Conservation (phyloP, 2,797 vertebrate species). For the Myotis pilosus region DNA sequence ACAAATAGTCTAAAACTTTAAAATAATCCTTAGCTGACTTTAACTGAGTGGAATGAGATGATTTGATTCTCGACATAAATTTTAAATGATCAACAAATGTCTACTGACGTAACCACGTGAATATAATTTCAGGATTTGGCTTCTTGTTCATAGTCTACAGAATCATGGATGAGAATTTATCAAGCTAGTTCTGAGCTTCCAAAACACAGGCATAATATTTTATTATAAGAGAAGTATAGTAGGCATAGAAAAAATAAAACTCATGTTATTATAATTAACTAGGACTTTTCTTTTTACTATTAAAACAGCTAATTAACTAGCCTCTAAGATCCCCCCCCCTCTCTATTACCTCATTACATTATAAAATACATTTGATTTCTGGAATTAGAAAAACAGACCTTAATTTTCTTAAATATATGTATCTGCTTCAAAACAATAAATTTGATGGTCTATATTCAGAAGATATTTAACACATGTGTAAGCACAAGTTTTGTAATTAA, state of each 20-base stretch:
- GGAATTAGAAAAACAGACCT: neutral
- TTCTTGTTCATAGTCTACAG: neutral
- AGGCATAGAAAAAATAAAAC: slow-evolving; percentile 3
- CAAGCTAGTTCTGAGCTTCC: neutral
- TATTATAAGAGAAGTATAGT: slow-evolving; percentile 33
- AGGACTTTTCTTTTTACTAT: slow-evolving; percentile 49
- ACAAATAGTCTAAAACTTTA: neutral
- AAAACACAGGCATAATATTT: neutral
- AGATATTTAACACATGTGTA: neutral
- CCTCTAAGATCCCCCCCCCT: neutral
- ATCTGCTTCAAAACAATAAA: slow-evolving; percentile 20
- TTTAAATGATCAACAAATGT: neutral
- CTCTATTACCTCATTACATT: neutral
- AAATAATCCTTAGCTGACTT: neutral
- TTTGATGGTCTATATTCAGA: slow-evolving; percentile 2
- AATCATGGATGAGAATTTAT: neutral
- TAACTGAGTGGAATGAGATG: neutral
- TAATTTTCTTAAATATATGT: slow-evolving; percentile 32
- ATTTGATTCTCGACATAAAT: neutral
- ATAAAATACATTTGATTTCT: slow-evolving; percentile 29
- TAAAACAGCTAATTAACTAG: neutral
- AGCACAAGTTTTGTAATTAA: slow-evolving; percentile 7
- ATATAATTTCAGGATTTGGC: neutral
- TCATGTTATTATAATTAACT: slow-evolving; percentile 55
- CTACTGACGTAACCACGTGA: neutral